Evolutionary conservation across 1,140 invertebrate species (phyloP), one percentile per base, ranked within the genome.

Genomic region (Tetramorium simillimum): DNA sequence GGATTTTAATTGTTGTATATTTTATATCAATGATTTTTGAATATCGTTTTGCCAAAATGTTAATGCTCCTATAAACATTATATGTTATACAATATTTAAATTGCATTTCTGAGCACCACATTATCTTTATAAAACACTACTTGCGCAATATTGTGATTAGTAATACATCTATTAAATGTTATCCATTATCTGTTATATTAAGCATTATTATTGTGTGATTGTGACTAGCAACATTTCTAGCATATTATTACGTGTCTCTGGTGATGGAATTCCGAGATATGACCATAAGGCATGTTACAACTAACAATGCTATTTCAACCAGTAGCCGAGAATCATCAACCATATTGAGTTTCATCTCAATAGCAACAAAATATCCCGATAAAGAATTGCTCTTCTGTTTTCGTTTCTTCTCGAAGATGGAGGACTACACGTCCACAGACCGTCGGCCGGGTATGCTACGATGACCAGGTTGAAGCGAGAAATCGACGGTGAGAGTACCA

Each of bases 361-460:
- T 75, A 58, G 14, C 40, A 21, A 60, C 53, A 21, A 60, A 6
- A 16, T 53, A 53, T 49, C 4, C 46, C 18, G 51, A 58, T 84
- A 82, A 73, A 75, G 4, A 84, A 33, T 53, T 40, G 56, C n/a
- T 90, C 37, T 90, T 90, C 33, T 90, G 76, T 90, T 90, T 75
- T 53, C 80, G 46, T 89, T 87, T 86, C 18, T 84, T 65, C 37
- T n/a, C 53, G 37, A 90, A 90, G 89, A 73, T 60, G 89, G 72
- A 78, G 63, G 4, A 60, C 24, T 51, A 21, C 46, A 7, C 3
- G 33, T 14, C 12, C 33, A 69, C 21, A 37, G 6, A 28, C 6
- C 51, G 14, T n/a, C 77, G 63, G 12, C 12, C 14, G 21, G 46
- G 12, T 21, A 76, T 21, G 12, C 1, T 21, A 58, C 18, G 37